phyloP scores from a whole-genome alignment of 2,797 vertebrate species.

The Choloepus didactylus region DNA sequence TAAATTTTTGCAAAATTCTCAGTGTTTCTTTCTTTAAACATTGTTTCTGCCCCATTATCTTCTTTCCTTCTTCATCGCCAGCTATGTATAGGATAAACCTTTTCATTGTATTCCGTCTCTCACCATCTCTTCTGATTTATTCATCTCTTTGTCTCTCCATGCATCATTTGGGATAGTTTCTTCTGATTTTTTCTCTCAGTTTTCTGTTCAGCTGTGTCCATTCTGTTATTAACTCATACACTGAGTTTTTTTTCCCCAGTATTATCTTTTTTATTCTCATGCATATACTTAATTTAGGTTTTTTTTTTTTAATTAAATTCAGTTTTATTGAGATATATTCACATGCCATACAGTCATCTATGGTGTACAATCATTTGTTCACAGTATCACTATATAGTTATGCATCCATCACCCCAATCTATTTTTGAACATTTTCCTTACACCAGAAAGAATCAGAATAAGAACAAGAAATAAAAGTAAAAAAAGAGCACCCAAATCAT shows the following conservation, averaged over 20 bases:
- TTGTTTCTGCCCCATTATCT: not conserved
- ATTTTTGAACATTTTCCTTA: too few species aligned
- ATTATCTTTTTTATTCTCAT: too few species aligned
- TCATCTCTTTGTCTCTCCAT: not conserved
- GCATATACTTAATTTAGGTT: too few species aligned
- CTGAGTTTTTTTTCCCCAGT: not conserved
- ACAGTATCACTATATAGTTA: too few species aligned
- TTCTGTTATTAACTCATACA: not conserved
- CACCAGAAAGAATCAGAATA: too few species aligned
- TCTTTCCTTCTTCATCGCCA: not conserved
- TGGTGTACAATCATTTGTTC: too few species aligned
- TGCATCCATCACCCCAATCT: too few species aligned
- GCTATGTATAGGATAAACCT: not conserved
- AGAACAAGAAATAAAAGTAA: too few species aligned
- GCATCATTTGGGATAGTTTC: slow-evolving; percentile 37
- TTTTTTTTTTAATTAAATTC: too few species aligned
- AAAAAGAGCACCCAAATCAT: too few species aligned
- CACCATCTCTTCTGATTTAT: not conserved
- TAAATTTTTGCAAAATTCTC: not conserved
- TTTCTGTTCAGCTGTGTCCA: not conserved
- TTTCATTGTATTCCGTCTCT: not conserved
- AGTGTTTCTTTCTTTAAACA: not conserved
- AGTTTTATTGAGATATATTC: too few species aligned
- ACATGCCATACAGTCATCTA: too few species aligned
- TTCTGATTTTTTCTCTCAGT: not conserved